These are phyloP conservation scores for Tenthredo livida DNA, from an alignment of 2,888 invertebrate genomes.

Conservation along the genomic window DNA sequence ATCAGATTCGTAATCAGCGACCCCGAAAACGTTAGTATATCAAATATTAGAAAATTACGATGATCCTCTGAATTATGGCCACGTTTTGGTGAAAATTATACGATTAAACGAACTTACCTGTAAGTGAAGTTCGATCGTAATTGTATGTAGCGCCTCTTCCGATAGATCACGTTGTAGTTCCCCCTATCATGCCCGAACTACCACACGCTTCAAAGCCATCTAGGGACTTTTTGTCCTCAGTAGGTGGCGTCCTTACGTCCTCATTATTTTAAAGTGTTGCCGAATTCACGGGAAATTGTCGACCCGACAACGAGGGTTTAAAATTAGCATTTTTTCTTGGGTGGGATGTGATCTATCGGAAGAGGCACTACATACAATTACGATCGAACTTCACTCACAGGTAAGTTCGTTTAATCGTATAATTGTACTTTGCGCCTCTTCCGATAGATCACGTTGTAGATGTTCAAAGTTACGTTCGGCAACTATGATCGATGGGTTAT, in stretches of 20 bases:
- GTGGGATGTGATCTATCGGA: constrained; percentile 15
- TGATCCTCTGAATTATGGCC: too few relatives aligned
- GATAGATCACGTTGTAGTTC: constrained; percentile 32
- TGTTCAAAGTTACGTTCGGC: constrained; percentile 20
- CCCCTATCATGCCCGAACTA: constrained; percentile 9
- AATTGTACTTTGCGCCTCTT: constrained; percentile 33
- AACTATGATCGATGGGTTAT: not conserved
- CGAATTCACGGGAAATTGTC: constrained; percentile 22
- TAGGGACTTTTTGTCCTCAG: constrained; percentile 24
- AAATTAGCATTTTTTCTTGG: not conserved
- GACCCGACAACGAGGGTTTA: constrained; percentile 2
- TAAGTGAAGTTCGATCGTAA: constrained; percentile 40
- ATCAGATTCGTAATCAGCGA: too few relatives aligned
- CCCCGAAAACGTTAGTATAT: too few relatives aligned
- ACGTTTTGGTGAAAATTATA: constrained; percentile 12
- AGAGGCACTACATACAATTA: constrained; percentile 29
- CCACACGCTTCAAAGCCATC: constrained; percentile 25
- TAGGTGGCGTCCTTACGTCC: not conserved
- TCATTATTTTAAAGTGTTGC: constrained; percentile 34
- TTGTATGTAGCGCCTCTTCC: constrained; percentile 49
- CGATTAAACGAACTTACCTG: constrained; percentile 31
- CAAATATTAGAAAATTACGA: too few relatives aligned
- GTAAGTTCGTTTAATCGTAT: constrained; percentile 26
- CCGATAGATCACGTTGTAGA: constrained; percentile 15
- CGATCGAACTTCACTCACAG: constrained; percentile 37